Conservation (phyloP, 2,113 vertebrate genomes). For the Hyperopisus bebe region DNA sequence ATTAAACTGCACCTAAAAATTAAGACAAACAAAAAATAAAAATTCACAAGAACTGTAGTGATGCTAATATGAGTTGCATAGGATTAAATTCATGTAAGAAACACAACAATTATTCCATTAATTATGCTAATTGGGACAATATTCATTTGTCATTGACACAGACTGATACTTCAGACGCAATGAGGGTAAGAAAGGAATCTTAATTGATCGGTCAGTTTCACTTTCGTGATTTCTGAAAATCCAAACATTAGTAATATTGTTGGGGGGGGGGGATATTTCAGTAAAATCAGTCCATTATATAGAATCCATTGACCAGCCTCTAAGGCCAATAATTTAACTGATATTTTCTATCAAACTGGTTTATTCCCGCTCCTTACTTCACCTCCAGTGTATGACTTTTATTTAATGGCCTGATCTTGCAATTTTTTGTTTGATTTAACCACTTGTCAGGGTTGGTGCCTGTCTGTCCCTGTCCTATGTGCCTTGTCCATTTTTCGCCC, state of each 20-base stretch:
- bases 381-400: neutral
- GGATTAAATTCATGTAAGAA: neutral
- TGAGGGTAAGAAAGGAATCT: neutral
- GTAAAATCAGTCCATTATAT: neutral
- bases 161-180: neutral
- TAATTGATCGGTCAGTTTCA: neutral
- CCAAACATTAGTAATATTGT: neutral
- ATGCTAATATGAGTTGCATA: neutral
- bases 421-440: neutral
- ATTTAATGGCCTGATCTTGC: neutral
- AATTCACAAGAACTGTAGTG: neutral
- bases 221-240: neutral
- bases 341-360: neutral
- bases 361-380: neutral
- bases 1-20: neutral
- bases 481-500: neutral
- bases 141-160: neutral
- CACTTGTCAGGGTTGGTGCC: neutral
- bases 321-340: neutral
- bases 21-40: neutral
- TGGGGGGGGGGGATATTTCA: neutral
- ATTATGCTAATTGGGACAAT: neutral
- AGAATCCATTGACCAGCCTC: neutral
- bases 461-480: neutral
- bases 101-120: neutral